Conservation (phyloP, 2,888 invertebrate genomes). For the Tetramorium bicarinatum region DNA sequence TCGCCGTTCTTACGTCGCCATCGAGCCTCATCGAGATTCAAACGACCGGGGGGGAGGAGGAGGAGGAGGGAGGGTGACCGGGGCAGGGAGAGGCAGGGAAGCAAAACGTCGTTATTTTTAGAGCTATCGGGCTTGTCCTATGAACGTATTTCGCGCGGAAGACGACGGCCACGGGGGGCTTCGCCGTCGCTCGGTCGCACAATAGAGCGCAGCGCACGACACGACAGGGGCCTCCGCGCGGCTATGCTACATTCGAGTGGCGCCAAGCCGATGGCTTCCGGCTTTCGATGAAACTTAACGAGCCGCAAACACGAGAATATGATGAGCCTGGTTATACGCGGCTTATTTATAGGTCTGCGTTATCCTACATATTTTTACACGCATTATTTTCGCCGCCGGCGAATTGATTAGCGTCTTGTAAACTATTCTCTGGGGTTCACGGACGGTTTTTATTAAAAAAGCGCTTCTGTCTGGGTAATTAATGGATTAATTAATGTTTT, state of each 20-base stretch:
- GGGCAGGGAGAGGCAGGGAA: too few relatives aligned
- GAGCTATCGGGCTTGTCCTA: constrained; percentile 15
- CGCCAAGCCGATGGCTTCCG: constrained; percentile 63
- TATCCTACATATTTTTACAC: not conserved
- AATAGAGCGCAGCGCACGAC: constrained; percentile 14
- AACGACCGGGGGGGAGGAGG: not conserved
- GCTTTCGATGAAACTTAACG: constrained; percentile 61
- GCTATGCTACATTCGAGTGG: constrained; percentile 53
- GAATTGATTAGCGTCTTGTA: not conserved
- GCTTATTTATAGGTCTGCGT: constrained; percentile 9
- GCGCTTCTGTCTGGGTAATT: not conserved
- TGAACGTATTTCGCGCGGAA: constrained; percentile 16
- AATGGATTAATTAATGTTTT: not conserved
- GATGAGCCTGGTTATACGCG: constrained; percentile 47
- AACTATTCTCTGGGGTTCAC: too few relatives aligned
- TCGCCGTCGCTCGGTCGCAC: constrained; percentile 44
- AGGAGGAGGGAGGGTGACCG: too few relatives aligned
- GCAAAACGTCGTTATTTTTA: constrained; percentile 42
- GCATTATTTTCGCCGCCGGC: not conserved
- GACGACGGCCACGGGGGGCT: constrained; percentile 65
- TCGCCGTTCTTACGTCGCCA: not conserved
- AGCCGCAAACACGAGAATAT: constrained; percentile 62
- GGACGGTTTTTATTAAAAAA: not conserved
- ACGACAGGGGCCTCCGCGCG: not conserved
- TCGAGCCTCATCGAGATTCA: constrained; percentile 1